Evolutionary conservation across 2,113 vertebrate species (phyloP), one percentile per base, ranked within the genome.

Genomic region (Xenopus laevis): DNA sequence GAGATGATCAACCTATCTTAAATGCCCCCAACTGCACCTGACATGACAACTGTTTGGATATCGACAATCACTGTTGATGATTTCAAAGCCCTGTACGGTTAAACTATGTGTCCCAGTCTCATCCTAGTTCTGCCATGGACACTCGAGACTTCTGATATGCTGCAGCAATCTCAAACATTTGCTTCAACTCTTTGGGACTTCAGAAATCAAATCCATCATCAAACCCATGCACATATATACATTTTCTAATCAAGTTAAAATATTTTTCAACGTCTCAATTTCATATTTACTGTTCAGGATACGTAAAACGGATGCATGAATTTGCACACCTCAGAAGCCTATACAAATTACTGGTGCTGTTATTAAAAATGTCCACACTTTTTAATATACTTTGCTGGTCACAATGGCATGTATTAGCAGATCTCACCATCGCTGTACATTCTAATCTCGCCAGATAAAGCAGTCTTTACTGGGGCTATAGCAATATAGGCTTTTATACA

Each of bases 1-100:
- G 46, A 91, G 87, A 84, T 87, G 85, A 6, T 65, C 78, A 85
- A 86, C 86, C 81, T 84, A 81, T 79, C 17, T 0, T 21, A 63
- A 63, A 74, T 45, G 72, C 72, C 64, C 78, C 69, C 79, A 79
- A 82, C 83, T 83, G 87, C 92, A 94, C 91, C 92, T 91, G 93
- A 91, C 91, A 83, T 83, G 83, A 88, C 93, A 94, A 87, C 89
- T 93, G 91, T 82, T 87, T 83, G 83, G 79, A 84, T 69, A 85
- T 79, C 80, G 85, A 84, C 81, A 80, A 46, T 60, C 76, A 82
- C 64, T 15, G 79, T 85, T 78, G 81, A 65, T 12, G 80, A 82
- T 91, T 92, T 94, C 91, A 94, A 92, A 95, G 91, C 86, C 84
- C 80, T 84, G 74, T 73, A 75, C 52, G 63, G 81, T 78, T 86